Evolutionary conservation across 2,888 invertebrate species (phyloP).

Genomic region (Standfussiana lucernea): DNA sequence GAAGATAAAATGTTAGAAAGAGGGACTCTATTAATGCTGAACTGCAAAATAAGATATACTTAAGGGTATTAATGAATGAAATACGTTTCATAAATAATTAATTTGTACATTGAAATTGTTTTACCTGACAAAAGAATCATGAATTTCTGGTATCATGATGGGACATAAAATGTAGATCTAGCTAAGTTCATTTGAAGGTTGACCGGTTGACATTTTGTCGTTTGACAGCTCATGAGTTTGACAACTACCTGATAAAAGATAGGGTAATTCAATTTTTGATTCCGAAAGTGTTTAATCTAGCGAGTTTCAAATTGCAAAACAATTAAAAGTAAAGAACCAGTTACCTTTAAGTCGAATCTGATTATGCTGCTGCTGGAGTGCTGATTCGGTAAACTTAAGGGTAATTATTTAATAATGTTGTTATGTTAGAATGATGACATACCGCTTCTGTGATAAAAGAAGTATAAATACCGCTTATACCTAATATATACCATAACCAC

Average conservation of each 20-base stretch:
- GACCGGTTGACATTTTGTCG: constrained; percentile 44
- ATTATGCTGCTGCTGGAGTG: constrained; percentile 35
- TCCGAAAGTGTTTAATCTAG: constrained; percentile 28
- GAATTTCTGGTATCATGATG: not conserved
- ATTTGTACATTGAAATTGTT: not conserved
- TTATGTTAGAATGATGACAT: constrained; percentile 31
- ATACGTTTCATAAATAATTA: not conserved
- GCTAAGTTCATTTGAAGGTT: constrained; percentile 62
- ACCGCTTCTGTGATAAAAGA: constrained; percentile 12
- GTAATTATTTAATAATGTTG: constrained; percentile 10
- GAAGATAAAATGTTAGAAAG: not conserved
- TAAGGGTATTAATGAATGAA: not conserved
- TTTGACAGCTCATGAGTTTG: constrained; percentile 45
- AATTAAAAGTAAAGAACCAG: not conserved
- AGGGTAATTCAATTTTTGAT: constrained; percentile 2
- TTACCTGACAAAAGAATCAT: not conserved
- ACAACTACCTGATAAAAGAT: constrained; percentile 15
- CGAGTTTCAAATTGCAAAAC: not conserved
- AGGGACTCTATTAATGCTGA: too few relatives aligned
- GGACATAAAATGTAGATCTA: constrained; percentile 7
- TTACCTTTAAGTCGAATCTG: constrained; percentile 3
- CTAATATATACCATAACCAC: not conserved
- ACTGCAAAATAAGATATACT: not conserved
- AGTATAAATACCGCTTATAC: not conserved
- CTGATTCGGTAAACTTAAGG: constrained; percentile 3